Evolutionary conservation across 2,888 invertebrate genomes (phyloP).

Genomic region (Diloba caeruleocephala): DNA sequence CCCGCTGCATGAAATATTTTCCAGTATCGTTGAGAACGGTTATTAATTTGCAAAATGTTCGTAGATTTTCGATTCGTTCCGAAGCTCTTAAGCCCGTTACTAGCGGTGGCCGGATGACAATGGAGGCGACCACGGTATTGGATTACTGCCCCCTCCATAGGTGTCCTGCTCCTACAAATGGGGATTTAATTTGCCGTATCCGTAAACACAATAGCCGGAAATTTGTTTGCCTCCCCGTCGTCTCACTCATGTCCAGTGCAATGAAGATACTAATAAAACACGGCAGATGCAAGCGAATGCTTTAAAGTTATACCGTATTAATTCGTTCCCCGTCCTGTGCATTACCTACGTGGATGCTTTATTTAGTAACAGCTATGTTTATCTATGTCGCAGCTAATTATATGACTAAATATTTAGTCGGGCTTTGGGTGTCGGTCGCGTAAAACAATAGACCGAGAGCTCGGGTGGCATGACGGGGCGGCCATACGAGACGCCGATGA

Average conservation of each 20-base stretch:
- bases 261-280: slow-evolving; percentile 47
- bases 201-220: slow-evolving; percentile 79
- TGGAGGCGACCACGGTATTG: slow-evolving; percentile 73
- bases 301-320: slow-evolving; percentile 19
- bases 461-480: slow-evolving; percentile 67
- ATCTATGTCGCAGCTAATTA: slow-evolving; percentile 43
- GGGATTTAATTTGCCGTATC: slow-evolving; percentile 84
- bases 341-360: slow-evolving; percentile 11
- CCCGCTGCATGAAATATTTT: slow-evolving; percentile 33
- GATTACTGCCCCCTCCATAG: slow-evolving; percentile 76
- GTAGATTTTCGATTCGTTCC: slow-evolving; percentile 65
- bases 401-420: slow-evolving; percentile 53
- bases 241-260: slow-evolving; percentile 63
- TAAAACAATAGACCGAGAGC: slow-evolving; percentile 66
- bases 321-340: not conserved
- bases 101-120: slow-evolving; percentile 75
- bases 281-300: slow-evolving; percentile 15
- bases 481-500: slow-evolving; percentile 84
- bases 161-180: slow-evolving; percentile 76
- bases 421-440: slow-evolving; percentile 50
- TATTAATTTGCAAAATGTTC: slow-evolving; percentile 82
- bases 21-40: slow-evolving; percentile 66
- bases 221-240: slow-evolving; percentile 70
- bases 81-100: slow-evolving; percentile 79
- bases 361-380: slow-evolving; percentile 9